Percentiles rank a stretch among this genome's conserved stretches.
Evolutionary conservation across 1,140 invertebrate species (phyloP).

Genomic region (Diorhabda carinulata): DNA sequence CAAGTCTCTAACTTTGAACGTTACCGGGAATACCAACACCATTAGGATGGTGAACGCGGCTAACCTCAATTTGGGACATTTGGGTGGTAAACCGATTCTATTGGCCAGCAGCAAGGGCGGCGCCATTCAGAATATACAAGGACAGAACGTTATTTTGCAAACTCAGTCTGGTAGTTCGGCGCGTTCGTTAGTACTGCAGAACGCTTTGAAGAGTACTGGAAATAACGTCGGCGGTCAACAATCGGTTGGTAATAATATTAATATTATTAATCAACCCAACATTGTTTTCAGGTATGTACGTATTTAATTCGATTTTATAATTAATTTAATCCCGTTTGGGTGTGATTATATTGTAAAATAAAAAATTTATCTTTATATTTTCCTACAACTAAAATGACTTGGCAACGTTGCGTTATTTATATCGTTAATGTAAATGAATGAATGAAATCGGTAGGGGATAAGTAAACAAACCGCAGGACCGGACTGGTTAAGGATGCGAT

Average conservation of each 20-base stretch:
- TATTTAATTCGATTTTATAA: too few species aligned
- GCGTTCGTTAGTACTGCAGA: conserved; percentile 45
- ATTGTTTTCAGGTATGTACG: conserved; percentile 35
- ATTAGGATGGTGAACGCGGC: conserved; percentile 56
- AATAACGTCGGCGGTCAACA: conserved; percentile 21
- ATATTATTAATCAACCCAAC: conserved; percentile 40
- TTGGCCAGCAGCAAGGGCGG: conserved; percentile 57
- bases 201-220: conserved; percentile 24
- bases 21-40: conserved; percentile 33
- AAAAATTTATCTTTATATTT: too few species aligned
- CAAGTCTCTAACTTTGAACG: conserved; percentile 29
- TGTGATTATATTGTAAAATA: too few species aligned
- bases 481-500: too few species aligned
- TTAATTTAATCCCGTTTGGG: too few species aligned
- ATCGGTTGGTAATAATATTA: conserved; percentile 28
- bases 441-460: too few species aligned
- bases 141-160: conserved; percentile 45
- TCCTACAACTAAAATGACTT: too few species aligned
- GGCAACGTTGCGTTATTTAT: too few species aligned
- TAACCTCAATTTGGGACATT: conserved; percentile 53
- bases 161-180: conserved; percentile 32
- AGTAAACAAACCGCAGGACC: too few species aligned
- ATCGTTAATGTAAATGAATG: too few species aligned
- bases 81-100: conserved; percentile 63
- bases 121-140: conserved; percentile 46